Percentiles rank a stretch among this genome's conserved stretches.
phyloP scores from a whole-genome alignment of 2,113 vertebrate genomes.

The Pyxicephalus adspersus region DNA sequence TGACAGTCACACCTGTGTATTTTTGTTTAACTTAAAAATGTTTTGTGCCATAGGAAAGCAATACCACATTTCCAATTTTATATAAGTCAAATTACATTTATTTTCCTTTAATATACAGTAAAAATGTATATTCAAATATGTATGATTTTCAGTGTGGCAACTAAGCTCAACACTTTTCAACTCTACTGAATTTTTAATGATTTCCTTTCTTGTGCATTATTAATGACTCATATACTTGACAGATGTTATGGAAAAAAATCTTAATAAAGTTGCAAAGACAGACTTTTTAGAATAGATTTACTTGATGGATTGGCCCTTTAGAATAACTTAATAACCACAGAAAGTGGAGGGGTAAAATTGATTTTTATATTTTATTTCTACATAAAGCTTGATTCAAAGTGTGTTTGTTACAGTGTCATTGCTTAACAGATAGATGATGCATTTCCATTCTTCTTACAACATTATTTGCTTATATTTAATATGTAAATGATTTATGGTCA shows the following conservation, averaged over 20 bases:
- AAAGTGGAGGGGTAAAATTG: slow-evolving; percentile 24
- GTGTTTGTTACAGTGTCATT: slow-evolving; percentile 13
- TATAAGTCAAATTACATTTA: neutral
- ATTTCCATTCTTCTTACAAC: neutral
- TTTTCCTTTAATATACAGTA: slow-evolving; percentile 15
- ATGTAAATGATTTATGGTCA: neutral
- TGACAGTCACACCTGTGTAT: too few species aligned
- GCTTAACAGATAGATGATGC: neutral
- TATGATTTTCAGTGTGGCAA: slow-evolving; percentile 21
- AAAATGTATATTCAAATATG: slow-evolving; percentile 33
- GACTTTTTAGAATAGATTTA: slow-evolving; percentile 50
- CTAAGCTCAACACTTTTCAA: slow-evolving; percentile 32
- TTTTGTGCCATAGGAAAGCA: neutral
- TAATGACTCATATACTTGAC: slow-evolving; percentile 47
- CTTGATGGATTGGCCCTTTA: slow-evolving; percentile 48
- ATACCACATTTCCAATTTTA: neutral
- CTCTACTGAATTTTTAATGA: slow-evolving; percentile 44
- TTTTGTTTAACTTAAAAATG: too few species aligned
- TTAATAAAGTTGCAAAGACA: slow-evolving; percentile 46
- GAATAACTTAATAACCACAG: slow-evolving; percentile 29
- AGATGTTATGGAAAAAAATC: slow-evolving; percentile 47
- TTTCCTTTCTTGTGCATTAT: slow-evolving; percentile 40
- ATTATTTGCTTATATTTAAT: neutral
- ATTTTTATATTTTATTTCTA: slow-evolving; percentile 38
- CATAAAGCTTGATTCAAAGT: slow-evolving; percentile 5